Base-by-base conservation (phyloP, 2,888 invertebrate species). In the Dyspetes luteomarginatus region DNA sequence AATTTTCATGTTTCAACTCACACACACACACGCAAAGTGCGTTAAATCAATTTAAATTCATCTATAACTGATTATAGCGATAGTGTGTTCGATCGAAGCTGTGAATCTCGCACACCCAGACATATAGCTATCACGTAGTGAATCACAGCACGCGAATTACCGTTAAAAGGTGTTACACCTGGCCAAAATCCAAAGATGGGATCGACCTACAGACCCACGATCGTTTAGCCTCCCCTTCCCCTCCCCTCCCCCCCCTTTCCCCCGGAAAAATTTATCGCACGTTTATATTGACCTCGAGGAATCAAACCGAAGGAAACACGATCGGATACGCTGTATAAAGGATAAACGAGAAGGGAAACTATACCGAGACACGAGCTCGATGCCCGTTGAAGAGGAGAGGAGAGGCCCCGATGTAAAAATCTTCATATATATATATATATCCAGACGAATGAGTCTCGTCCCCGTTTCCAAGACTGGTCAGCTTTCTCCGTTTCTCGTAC, bases 401-500 rank as follows among this genome's bases (percentile, higher is more conserved):
- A 58, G 58, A 60, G 30, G 30, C 41, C 43, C n/a, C 75, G 79
- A 67, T 71, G 80, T 78, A 86, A 83, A 84, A 84, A 88, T 85
- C 86, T 81, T 85, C 86, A 86, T 86, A 86, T n/a, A n/a, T n/a
- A n/a, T n/a, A n/a, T n/a, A n/a, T n/a, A n/a, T n/a, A n/a, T n/a
- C n/a, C n/a, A n/a, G n/a, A n/a, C 84, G 87, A 88, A 88, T 85
- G 83, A 86, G 85, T 82, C 74, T 74, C 83, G 88, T 78, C 89
- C 89, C 85, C 86, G 83, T 88, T 89, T 87, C 86, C 77, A 58
- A 67, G 67, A 79, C 76, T 26, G 72, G 78, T 82, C 84, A 85
- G 89, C 90, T 90, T 90, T 90, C 90, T 88, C 90, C 86, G 76
- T 78, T 85, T 79, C 52, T 58, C 67, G 71, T 67, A 55, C 69